Conservation (phyloP, 2,113 vertebrate species). For the Reinhardtius hippoglossoides region DNA sequence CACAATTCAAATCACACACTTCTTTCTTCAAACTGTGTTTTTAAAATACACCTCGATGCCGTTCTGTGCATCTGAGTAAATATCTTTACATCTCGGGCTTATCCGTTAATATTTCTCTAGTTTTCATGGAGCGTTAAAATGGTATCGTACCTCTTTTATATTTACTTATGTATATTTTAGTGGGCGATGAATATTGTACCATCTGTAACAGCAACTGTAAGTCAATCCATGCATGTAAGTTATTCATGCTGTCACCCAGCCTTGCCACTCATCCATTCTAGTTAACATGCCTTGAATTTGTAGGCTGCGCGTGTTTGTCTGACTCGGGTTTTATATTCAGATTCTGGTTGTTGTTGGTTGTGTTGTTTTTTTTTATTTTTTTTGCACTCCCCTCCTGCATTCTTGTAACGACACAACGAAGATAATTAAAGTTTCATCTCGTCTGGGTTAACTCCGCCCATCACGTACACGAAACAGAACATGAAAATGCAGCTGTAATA, state of each 20-base stretch:
- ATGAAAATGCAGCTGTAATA: neutral
- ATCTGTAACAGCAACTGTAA: conserved; percentile 65
- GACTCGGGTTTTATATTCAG: conserved; percentile 38
- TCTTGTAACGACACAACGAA: conserved; percentile 16
- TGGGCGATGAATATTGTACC: conserved; percentile 46
- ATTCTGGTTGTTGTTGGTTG: neutral
- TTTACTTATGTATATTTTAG: conserved; percentile 48
- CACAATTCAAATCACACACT: neutral
- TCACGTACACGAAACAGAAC: neutral
- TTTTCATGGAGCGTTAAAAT: conserved; percentile 23
- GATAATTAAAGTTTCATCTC: conserved; percentile 47
- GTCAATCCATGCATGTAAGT: conserved; percentile 75
- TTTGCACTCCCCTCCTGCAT: neutral
- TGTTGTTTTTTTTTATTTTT: neutral
- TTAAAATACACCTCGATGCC: neutral
- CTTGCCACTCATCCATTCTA: conserved; percentile 65
- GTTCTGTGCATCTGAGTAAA: neutral
- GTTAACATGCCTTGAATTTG: conserved; percentile 50
- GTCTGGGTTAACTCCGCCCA: conserved; percentile 27
- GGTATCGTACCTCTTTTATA: conserved; percentile 17
- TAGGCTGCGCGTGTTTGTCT: conserved; percentile 42
- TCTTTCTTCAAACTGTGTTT: neutral
- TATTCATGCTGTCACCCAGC: conserved; percentile 70
- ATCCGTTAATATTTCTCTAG: neutral
- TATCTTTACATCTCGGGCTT: neutral